Conservation (phyloP, 1,140 invertebrate species). For the Drosophila sulfurigaster region DNA sequence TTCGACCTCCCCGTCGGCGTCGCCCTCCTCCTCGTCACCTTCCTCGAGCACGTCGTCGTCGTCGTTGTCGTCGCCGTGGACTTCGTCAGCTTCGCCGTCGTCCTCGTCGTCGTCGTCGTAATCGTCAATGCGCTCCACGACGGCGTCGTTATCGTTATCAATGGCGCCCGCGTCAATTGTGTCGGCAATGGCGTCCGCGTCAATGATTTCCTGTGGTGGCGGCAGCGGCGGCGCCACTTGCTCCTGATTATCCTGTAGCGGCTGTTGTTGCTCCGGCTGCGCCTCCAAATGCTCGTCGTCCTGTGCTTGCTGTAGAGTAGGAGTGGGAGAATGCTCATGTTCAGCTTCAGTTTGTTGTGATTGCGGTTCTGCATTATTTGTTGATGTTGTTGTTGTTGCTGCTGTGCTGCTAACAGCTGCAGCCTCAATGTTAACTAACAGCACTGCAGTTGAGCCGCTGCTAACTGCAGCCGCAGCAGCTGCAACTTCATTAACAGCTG, state of each 20-base stretch:
- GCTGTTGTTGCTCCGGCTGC: conserved; percentile 20
- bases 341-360: conserved; percentile 60
- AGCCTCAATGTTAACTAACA: conserved; percentile 53
- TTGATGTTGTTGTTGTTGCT: conserved; percentile 31
- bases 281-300: conserved; percentile 13
- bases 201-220: conserved; percentile 41
- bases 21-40: too few species aligned
- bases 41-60: too few species aligned
- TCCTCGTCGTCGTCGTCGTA: conserved; percentile 70
- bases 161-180: conserved; percentile 74
- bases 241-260: conserved; percentile 10
- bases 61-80: background rate
- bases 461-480: conserved; percentile 20
- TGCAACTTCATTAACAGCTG: conserved; percentile 33
- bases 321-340: conserved; percentile 76
- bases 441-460: conserved; percentile 36
- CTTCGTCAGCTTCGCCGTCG: conserved; percentile 22
- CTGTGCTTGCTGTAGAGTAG: conserved; percentile 70
- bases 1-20: background rate
- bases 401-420: conserved; percentile 32
- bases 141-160: conserved; percentile 64
- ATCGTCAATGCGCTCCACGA: conserved; percentile 79
- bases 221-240: conserved; percentile 2
- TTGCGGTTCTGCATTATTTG: conserved; percentile 17
- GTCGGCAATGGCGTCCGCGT: conserved; percentile 71